Conservation (phyloP, 2,888 invertebrate genomes). For the Plagiodera versicolora region DNA sequence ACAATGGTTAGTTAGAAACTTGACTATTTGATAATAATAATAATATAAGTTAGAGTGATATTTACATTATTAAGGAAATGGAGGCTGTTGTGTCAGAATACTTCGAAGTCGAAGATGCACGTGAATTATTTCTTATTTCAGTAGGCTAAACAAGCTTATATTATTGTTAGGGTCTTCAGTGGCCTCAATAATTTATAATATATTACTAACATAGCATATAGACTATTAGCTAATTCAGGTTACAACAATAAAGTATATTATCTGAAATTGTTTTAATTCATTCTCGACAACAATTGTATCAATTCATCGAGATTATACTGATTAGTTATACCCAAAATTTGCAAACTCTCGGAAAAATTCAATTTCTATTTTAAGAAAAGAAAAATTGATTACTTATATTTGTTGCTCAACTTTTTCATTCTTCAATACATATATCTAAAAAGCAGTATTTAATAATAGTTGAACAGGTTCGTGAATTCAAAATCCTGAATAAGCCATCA, state of each 20-base stretch:
- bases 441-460: no score
- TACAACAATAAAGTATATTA: conserved; percentile 37
- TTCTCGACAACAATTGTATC: no score
- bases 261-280: conserved; percentile 11
- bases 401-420: no score
- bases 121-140: conserved; percentile 16
- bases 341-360: no score
- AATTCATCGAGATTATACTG: no score
- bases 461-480: no score
- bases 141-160: conserved; percentile 27
- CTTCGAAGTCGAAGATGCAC: conserved; percentile 13
- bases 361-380: no score
- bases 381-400: no score
- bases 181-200: conserved; percentile 35
- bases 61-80: conserved; percentile 40
- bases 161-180: conserved; percentile 25
- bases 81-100: conserved; percentile 39
- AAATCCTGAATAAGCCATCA: no score
- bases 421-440: no score
- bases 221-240: conserved; percentile 43
- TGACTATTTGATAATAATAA: conserved; percentile 28
- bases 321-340: no score
- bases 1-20: conserved; percentile 42
- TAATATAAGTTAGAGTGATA: conserved; percentile 44
- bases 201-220: conserved; percentile 36